Base-by-base conservation (phyloP, 2,797 vertebrate species). In the Cossypha polioptera region DNA sequence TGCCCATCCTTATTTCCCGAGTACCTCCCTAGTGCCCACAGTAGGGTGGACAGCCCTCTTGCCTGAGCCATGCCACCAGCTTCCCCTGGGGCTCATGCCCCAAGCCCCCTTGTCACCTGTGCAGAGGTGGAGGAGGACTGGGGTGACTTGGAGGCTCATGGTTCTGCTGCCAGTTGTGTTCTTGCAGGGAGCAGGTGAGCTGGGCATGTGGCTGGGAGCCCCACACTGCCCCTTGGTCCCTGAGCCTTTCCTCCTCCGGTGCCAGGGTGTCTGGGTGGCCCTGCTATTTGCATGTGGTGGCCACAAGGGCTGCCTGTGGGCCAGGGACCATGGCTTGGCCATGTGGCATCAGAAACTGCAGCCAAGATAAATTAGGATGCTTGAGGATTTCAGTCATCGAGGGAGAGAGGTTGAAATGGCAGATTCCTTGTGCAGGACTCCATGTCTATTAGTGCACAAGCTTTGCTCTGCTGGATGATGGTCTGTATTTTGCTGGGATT, bases 241-340 rank as follows among this genome's bases (percentile, higher is more conserved):
- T 36, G 21, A 38, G 45, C 36, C 40, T 74, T 53, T 68, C 25
- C 11, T 58, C 5, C 11, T 83, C 25, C 33, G 14, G 0, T 0
- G 0, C 13, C 1, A 6, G 13, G 58, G 42, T 2, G 0, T 66
- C 36, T 63, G 75, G 20, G 33, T 55, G 43, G 25, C 54, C 50
- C 36, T 76, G 68, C 68, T 3, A 1, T 57, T 40, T 45, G 67
- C 2, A 0, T 31, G 45, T 19, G 31, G 13, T 36, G 33, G 21
- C 62, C 33, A 4, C 0, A 2, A 54, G 9, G 1, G 0, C 29
- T 72, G 31, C 28, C 24, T 22, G 0, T 15, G 51, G 51, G 55
- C 59, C 61, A 40, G 36, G 12, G n/a, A 14, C 55, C 9, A 1
- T 5, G 17, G 40, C 10, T 47, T 88, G 61, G 48, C 69, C 40